These are phyloP conservation scores for Pelochelys cantorii DNA, from an alignment of 2,797 vertebrate genomes.

Conservation along the genomic window DNA sequence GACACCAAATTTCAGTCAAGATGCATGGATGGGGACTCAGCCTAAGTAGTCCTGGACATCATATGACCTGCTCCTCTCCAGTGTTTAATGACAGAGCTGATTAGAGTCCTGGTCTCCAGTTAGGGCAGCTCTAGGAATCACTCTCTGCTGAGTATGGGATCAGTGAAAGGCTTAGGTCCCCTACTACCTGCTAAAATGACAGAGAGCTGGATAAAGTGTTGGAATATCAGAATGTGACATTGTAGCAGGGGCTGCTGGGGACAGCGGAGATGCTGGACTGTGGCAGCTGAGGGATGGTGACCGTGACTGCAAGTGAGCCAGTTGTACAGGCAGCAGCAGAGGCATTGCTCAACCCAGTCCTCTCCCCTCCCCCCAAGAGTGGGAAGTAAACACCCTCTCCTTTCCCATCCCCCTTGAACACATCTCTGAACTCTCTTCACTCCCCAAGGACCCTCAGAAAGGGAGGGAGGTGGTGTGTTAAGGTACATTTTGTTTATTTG, in stretches of 20 bases:
- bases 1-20: neutral
- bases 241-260: neutral
- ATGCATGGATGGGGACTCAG: neutral
- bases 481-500: neutral
- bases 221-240: neutral
- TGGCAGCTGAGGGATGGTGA: neutral
- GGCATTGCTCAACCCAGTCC: neutral
- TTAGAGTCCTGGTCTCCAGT: neutral
- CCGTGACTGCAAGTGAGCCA: neutral
- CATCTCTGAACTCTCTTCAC: neutral
- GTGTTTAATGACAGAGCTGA: neutral
- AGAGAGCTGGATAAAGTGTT: neutral
- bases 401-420: too few relatives aligned
- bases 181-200: too few relatives aligned
- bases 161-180: neutral
- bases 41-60: neutral
- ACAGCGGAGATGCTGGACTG: neutral
- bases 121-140: neutral
- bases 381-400: too few relatives aligned
- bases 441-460: neutral
- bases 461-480: neutral
- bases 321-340: neutral
- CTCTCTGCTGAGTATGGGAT: neutral
- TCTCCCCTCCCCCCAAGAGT: too few relatives aligned
- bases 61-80: neutral